Conservation (phyloP, 1,140 invertebrate species). For the Chelonus insularis region DNA sequence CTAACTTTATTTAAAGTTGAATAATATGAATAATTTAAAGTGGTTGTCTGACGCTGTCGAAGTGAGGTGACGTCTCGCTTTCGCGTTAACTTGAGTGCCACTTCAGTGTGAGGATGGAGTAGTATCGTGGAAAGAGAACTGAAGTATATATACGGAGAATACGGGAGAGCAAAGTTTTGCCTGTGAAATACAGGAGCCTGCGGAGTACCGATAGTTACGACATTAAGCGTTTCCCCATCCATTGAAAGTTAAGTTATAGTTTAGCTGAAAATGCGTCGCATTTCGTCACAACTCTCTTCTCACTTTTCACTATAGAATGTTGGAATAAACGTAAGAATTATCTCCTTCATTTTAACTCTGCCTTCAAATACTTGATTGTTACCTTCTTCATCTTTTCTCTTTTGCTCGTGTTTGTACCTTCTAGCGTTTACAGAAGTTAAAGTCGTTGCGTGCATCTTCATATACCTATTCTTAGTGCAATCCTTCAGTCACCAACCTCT, state of each 20-base stretch:
- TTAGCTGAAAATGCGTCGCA: conserved; percentile 17
- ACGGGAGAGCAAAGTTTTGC: conserved; percentile 24
- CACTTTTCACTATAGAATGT: conserved; percentile 5
- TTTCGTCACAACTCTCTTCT: conserved; percentile 12
- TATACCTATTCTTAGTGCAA: conserved; percentile 5
- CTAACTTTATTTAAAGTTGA: too few relatives aligned
- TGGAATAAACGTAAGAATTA: background rate
- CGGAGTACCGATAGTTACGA: conserved; percentile 30
- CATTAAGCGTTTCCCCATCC: conserved; percentile 19
- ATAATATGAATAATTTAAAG: conserved; percentile 7
- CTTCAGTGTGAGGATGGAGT: conserved; percentile 12
- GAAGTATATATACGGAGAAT: background rate
- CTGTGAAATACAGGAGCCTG: conserved; percentile 23
- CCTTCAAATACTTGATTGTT: too few relatives aligned
- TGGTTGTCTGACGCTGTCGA: conserved; percentile 18
- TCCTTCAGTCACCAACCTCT: background rate
- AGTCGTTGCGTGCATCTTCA: conserved; percentile 16
- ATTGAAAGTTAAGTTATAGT: conserved; percentile 6
- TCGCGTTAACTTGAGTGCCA: conserved; percentile 20
- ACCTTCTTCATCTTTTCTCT: background rate
- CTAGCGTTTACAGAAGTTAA: background rate
- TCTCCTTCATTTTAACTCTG: background rate
- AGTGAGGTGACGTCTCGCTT: conserved; percentile 21
- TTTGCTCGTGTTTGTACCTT: background rate
- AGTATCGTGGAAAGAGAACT: conserved; percentile 4